Evolutionary conservation across 2,113 vertebrate genomes (phyloP).

Genomic region (Emydocephalus ijimae): DNA sequence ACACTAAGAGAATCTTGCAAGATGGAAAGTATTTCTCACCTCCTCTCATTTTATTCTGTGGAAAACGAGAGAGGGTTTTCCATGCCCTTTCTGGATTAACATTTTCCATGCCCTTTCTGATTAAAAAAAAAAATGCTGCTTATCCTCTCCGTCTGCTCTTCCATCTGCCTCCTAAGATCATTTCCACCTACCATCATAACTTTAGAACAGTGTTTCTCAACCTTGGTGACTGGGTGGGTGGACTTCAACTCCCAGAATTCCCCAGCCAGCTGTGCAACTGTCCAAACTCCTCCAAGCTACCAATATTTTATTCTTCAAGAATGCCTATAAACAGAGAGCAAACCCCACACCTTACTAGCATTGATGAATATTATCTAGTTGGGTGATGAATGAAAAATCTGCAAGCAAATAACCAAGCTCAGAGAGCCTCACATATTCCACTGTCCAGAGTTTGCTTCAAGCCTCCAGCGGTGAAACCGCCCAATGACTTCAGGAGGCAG

Average conservation of each 20-base stretch:
- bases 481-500: background rate
- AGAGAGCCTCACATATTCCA: background rate
- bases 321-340: background rate
- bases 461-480: background rate
- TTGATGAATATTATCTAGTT: background rate
- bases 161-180: background rate
- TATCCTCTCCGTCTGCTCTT: background rate
- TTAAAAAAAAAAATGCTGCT: background rate
- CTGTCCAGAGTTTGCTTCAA: background rate
- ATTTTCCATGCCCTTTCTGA: background rate
- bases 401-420: background rate
- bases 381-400: background rate
- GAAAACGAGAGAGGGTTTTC: background rate
- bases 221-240: background rate
- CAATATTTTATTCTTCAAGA: background rate
- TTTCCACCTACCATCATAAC: background rate
- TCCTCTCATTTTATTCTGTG: background rate
- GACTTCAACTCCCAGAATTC: background rate
- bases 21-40: background rate
- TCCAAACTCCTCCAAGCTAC: background rate
- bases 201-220: background rate
- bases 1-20: background rate
- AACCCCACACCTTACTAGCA: background rate
- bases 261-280: background rate
- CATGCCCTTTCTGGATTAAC: background rate